phyloP scores from a whole-genome alignment of 2,797 vertebrate species.

The Cirrhinus molitorella region DNA sequence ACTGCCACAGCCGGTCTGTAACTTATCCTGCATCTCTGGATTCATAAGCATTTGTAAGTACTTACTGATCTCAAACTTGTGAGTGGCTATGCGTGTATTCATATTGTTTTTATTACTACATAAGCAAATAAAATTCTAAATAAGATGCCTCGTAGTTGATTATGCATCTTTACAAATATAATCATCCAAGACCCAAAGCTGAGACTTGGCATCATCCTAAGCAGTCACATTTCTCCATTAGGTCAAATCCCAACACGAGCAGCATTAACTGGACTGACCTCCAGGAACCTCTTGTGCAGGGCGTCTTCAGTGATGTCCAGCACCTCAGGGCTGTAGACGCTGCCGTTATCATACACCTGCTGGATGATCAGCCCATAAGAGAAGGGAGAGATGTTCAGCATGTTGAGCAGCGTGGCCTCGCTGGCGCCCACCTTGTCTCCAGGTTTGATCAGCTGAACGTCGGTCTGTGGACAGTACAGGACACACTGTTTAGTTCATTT shows the following conservation, averaged over 20 bases:
- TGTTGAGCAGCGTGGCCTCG: constrained; percentile 96
- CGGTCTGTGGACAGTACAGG: constrained; percentile 78
- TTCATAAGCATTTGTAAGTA: background rate
- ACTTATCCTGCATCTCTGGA: constrained; percentile 73
- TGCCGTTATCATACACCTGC: constrained; percentile 98
- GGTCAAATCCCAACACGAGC: background rate
- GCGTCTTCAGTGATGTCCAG: constrained; percentile 97
- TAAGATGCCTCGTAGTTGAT: no score
- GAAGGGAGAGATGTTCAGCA: constrained; percentile 99
- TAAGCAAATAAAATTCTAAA: no score
- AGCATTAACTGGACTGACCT: constrained; percentile 76
- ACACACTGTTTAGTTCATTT: background rate
- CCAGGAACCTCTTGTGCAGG: constrained; percentile 91
- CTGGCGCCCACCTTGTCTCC: constrained; percentile 99
- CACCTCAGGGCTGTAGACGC: constrained; percentile 97
- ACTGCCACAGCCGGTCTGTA: constrained; percentile 85
- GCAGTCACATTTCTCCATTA: no score
- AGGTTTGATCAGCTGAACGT: constrained; percentile 92
- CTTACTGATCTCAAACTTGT: no score
- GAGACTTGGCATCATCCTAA: no score
- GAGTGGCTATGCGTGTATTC: no score
- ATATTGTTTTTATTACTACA: no score
- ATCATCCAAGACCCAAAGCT: no score
- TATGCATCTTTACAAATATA: no score
- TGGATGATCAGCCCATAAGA: constrained; percentile 95